Conservation (phyloP, 2,888 invertebrate species). For the Anoplius nigerrimus region DNA sequence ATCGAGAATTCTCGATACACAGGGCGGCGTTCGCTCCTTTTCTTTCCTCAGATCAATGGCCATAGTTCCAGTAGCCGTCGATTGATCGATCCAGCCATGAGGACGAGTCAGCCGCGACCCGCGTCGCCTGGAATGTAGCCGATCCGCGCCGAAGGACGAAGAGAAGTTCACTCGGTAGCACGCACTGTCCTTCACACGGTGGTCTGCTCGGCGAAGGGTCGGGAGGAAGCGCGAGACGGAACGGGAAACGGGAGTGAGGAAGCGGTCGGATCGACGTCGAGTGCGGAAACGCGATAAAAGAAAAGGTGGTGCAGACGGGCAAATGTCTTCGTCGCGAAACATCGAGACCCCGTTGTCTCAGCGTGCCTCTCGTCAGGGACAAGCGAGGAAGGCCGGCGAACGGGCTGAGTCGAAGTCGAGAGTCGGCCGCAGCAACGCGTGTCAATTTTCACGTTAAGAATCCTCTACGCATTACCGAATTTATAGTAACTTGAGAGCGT, state of each 20-base stretch:
- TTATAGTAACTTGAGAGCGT: background rate
- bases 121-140: slow-evolving; percentile 53
- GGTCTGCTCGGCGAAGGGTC: too few species aligned
- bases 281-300: slow-evolving; percentile 1
- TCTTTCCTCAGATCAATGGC: slow-evolving; percentile 69
- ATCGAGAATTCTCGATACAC: background rate
- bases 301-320: slow-evolving; percentile 1
- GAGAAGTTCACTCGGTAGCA: slow-evolving; percentile 5
- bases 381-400: slow-evolving; percentile 4
- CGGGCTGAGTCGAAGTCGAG: background rate
- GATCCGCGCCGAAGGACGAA: slow-evolving; percentile 4
- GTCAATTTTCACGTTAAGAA: slow-evolving; percentile 6
- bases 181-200: background rate
- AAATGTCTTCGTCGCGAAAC: slow-evolving; percentile 1
- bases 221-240: background rate
- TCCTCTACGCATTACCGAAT: background rate
- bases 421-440: background rate
- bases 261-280: background rate
- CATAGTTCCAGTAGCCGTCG: slow-evolving; percentile 60
- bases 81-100: slow-evolving; percentile 55
- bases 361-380: slow-evolving; percentile 19
- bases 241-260: background rate
- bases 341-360: slow-evolving; percentile 16
- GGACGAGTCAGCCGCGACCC: slow-evolving; percentile 59
- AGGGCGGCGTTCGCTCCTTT: slow-evolving; percentile 12